Conservation (phyloP, 2,797 vertebrate genomes). For the Gymnoscopelus microlampas region DNA sequence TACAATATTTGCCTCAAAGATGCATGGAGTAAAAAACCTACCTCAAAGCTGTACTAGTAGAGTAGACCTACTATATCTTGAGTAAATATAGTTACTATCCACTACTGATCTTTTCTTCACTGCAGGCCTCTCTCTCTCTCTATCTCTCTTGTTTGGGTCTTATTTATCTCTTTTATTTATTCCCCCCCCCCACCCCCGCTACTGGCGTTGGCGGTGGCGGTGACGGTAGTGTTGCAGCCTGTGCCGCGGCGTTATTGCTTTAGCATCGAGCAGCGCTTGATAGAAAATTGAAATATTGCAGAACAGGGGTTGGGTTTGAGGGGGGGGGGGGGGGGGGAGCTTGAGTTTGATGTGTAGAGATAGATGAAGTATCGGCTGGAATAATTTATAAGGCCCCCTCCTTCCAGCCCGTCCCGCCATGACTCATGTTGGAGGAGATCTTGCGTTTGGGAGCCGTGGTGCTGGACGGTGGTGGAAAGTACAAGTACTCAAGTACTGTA, state of each 20-base stretch:
- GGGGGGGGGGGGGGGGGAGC: constrained; percentile 45
- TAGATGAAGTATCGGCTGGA: constrained; percentile 66
- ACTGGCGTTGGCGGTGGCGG: neutral
- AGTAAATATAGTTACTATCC: too few species aligned
- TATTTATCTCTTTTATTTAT: constrained; percentile 62
- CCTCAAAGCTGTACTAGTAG: too few species aligned
- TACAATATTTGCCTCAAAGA: too few species aligned
- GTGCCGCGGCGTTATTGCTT: constrained; percentile 44
- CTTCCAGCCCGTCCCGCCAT: neutral
- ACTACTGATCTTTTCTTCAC: too few species aligned
- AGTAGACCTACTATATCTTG: too few species aligned
- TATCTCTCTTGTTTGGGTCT: constrained; percentile 34
- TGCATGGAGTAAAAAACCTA: too few species aligned
- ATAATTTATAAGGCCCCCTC: constrained; percentile 65
- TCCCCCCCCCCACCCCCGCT: constrained; percentile 24
- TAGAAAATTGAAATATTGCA: constrained; percentile 71
- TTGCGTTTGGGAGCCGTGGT: too few species aligned
- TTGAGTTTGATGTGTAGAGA: constrained; percentile 72
- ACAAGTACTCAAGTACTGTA: too few species aligned
- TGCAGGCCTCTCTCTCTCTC: constrained; percentile 21
- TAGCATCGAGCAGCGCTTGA: constrained; percentile 67
- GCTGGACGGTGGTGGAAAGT: too few species aligned
- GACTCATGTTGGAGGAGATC: too few species aligned
- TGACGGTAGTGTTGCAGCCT: constrained; percentile 19
- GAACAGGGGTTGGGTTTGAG: constrained; percentile 14